Base-by-base conservation (phyloP, 2,113 vertebrate species). In the Catharus minimus region DNA sequence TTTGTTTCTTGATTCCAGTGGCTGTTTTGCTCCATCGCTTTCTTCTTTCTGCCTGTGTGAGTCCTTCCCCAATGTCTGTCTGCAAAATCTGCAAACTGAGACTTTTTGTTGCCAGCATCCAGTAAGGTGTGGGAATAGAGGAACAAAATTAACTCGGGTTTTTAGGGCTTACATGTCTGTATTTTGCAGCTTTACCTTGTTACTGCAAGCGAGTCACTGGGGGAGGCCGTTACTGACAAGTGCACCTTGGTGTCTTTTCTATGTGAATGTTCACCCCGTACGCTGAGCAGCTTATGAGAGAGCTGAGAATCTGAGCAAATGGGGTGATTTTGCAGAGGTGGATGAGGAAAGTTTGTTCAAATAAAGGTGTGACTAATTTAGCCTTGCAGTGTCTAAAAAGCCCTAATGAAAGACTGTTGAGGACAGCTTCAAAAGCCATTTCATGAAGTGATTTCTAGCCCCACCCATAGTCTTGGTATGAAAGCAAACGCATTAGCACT, bases 331-430 rank as follows among this genome's bases (percentile, higher is more conserved):
- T 93, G 83, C 84, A 93, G 86, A 78, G 81, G 77, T 90, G 84
- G 89, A 65, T 81, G 91, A 95, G 86, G 86, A 90, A 92, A 87
- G 71, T 57, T 82, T 90, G 84, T 61, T 84, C 93, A 89, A 92
- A 90, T 89, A 87, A 93, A 95, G 91, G 83, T 85, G 91, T 92
- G 92, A 69, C 86, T 86, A 77, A 91, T 95, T 94, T 88, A 60
- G 80, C 68, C 64, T 44, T 72, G 68, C 1, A 23, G 82, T 83
- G 83, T 65, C 61, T 72, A 53, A 93, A 92, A 82, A 92, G 62
- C 69, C 52, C 50, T 92, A 92, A 84, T 83, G 86, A 95, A 88
- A 90, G 86, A 78, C 67, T 50, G 50, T 77, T 28, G 12, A 83
- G 3, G 16, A 85, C 76, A 91, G 82, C 61, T 94, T 88, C 57